phyloP scores from a whole-genome alignment of 2,888 invertebrate species.

The Stramonita haemastoma region DNA sequence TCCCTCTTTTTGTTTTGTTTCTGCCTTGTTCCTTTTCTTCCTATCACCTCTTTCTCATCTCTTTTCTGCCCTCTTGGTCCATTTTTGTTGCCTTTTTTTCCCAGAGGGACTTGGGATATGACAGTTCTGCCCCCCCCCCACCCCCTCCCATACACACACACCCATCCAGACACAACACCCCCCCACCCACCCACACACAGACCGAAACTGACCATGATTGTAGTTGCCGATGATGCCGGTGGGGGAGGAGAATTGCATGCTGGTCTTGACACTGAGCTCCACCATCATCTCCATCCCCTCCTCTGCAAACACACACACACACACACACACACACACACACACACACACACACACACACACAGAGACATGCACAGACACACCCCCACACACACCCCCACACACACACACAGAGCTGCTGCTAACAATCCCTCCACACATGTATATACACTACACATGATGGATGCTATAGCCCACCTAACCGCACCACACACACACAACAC shows the following conservation, averaged over 20 bases:
- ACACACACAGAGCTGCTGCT: neutral
- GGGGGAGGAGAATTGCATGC: slow-evolving; percentile 71
- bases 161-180: neutral
- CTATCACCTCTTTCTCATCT: too few species aligned
- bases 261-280: slow-evolving; percentile 69
- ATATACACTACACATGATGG: too few species aligned
- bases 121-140: too few species aligned
- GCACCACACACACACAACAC: too few species aligned
- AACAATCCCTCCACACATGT: too few species aligned
- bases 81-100: too few species aligned
- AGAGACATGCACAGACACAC: slow-evolving; percentile 30
- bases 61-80: too few species aligned
- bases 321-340: neutral
- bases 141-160: neutral
- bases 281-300: slow-evolving; percentile 71
- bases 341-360: slow-evolving; percentile 25
- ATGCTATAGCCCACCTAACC: too few species aligned
- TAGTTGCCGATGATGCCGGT: slow-evolving; percentile 74
- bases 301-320: slow-evolving; percentile 57
- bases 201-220: slow-evolving; percentile 64
- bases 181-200: neutral
- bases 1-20: too few species aligned
- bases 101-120: too few species aligned
- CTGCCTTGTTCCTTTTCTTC: too few species aligned
- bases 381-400: slow-evolving; percentile 27